These are phyloP conservation scores for Solea senegalensis DNA, from an alignment of 2,113 vertebrate genomes.

Conservation along the genomic window DNA sequence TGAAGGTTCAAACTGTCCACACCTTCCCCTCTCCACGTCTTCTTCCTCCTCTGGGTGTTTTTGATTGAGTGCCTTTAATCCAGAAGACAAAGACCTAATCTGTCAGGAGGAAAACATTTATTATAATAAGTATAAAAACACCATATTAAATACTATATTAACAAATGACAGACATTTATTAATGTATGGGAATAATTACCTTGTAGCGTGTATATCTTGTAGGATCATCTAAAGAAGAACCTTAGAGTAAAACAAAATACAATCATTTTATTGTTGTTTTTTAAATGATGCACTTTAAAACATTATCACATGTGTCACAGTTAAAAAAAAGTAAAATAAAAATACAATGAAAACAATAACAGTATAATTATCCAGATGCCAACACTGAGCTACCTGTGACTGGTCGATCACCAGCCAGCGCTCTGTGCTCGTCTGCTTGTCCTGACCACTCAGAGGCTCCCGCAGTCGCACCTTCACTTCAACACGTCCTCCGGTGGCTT, in stretches of 20 bases:
- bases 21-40: neutral
- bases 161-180: no score
- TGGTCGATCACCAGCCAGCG: slow-evolving; percentile 93
- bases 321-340: no score
- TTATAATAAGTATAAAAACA: neutral
- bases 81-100: slow-evolving; percentile 10
- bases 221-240: slow-evolving; percentile 54
- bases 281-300: neutral
- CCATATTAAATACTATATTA: no score
- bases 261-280: neutral
- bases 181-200: slow-evolving; percentile 6
- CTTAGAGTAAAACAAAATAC: slow-evolving; percentile 8
- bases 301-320: neutral
- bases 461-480: slow-evolving; percentile 92
- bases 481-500: slow-evolving; percentile 91
- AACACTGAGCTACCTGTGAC: slow-evolving; percentile 59
- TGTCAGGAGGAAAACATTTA: neutral
- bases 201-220: neutral
- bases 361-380: neutral
- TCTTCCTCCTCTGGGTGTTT: slow-evolving; percentile 40
- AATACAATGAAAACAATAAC: neutral
- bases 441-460: slow-evolving; percentile 93
- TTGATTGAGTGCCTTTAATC: slow-evolving; percentile 34
- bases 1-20: slow-evolving; percentile 17
- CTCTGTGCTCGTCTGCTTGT: slow-evolving; percentile 88